phyloP scores from a whole-genome alignment of 2,888 invertebrate genomes.

The Torymus tubicola region DNA sequence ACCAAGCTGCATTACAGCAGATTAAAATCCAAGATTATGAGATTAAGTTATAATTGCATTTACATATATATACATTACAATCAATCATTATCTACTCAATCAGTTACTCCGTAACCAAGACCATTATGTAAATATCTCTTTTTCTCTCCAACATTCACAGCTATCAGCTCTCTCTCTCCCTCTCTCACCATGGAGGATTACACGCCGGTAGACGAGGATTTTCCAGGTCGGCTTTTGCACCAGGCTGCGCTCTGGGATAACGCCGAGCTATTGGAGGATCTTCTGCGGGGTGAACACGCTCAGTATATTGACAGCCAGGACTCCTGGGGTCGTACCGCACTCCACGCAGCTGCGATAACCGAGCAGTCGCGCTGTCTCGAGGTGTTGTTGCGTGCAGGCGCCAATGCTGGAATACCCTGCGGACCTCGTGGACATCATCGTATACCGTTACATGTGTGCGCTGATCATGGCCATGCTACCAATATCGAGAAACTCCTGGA shows the following conservation, averaged over 20 bases:
- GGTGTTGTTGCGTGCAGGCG: slow-evolving; percentile 85
- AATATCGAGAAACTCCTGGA: slow-evolving; percentile 83
- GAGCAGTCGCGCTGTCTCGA: slow-evolving; percentile 87
- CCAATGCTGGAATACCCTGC: slow-evolving; percentile 83
- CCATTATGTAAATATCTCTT: too few relatives aligned
- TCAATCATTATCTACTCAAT: too few relatives aligned
- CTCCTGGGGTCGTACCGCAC: slow-evolving; percentile 85
- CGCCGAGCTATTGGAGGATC: slow-evolving; percentile 88
- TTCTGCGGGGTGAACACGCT: slow-evolving; percentile 83
- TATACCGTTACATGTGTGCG: slow-evolving; percentile 89
- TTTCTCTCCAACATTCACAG: too few relatives aligned
- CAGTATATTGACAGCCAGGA: slow-evolving; percentile 85
- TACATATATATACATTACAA: too few relatives aligned
- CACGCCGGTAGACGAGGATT: slow-evolving; percentile 89
- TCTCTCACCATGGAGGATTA: slow-evolving; percentile 80
- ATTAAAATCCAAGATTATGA: too few relatives aligned
- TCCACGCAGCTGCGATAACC: slow-evolving; percentile 90
- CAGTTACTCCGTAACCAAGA: too few relatives aligned
- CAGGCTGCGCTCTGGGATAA: slow-evolving; percentile 95
- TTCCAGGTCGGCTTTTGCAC: slow-evolving; percentile 86
- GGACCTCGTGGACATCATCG: slow-evolving; percentile 84
- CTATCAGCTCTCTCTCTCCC: not conserved
- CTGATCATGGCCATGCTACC: slow-evolving; percentile 86
- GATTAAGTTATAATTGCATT: too few relatives aligned
- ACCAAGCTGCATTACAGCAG: too few relatives aligned